phyloP scores from a whole-genome alignment of 2,888 invertebrate genomes.

The Cylindroiulus punctatus region DNA sequence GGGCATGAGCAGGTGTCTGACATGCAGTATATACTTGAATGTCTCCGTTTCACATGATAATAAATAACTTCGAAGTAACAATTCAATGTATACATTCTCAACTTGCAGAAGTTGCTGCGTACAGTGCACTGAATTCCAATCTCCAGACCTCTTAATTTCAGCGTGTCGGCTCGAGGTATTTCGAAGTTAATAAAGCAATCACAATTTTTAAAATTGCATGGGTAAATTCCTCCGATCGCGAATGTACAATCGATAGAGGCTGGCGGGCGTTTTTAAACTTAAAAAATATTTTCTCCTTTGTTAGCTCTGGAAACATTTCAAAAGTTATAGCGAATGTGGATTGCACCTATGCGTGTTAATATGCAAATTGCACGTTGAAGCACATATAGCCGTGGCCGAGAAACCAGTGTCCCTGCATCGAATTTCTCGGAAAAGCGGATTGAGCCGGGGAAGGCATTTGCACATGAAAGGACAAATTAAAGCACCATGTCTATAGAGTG shows the following conservation, averaged over 20 bases:
- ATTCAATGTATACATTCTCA: no score
- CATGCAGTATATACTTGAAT: no score
- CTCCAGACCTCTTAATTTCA: neutral
- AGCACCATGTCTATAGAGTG: conserved; percentile 28
- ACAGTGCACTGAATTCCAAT: no score
- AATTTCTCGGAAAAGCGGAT: conserved; percentile 4
- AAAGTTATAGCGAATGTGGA: neutral
- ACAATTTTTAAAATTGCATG: neutral
- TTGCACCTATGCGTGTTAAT: neutral
- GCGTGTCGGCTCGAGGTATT: neutral
- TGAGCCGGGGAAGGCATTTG: conserved; percentile 18
- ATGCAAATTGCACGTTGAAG: neutral
- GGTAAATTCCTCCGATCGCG: neutral
- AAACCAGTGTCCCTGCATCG: neutral
- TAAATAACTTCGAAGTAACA: no score
- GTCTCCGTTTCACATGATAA: no score
- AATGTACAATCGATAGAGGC: no score
- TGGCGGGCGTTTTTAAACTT: no score
- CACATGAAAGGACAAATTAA: conserved; percentile 38
- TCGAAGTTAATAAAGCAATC: neutral
- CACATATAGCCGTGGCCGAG: neutral
- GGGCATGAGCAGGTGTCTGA: no score
- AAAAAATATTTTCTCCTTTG: neutral
- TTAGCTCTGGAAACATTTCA: neutral
- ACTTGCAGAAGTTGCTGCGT: no score